Conservation (phyloP, 2,888 invertebrate species). For the Laothoe populi region DNA sequence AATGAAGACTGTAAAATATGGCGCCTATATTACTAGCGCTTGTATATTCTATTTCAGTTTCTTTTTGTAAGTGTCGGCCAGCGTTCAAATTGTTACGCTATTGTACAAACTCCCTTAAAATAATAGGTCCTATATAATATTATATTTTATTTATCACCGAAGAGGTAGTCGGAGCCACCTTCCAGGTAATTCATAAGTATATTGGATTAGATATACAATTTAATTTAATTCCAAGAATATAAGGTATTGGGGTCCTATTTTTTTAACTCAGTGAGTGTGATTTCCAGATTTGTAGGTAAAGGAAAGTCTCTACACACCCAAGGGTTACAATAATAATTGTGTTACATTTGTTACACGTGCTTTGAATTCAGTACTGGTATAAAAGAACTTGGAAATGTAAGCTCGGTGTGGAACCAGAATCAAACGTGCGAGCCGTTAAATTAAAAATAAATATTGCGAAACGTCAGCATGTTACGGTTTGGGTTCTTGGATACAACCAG, state of each 20-base stretch:
- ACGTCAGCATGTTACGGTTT: conserved; percentile 82
- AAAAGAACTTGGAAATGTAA: conserved; percentile 38
- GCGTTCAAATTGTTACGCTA: no score
- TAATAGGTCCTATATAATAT: no score
- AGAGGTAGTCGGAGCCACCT: no score
- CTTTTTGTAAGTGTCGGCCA: no score
- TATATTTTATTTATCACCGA: no score
- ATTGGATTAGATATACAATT: no score
- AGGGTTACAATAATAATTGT: conserved; percentile 9
- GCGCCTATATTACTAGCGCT: no score
- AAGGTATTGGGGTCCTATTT: neutral
- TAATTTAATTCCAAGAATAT: no score
- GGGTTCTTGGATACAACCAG: conserved; percentile 62
- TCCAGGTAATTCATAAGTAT: no score
- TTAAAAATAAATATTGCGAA: conserved; percentile 84
- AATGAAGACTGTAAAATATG: no score
- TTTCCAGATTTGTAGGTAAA: neutral
- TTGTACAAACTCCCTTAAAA: no score
- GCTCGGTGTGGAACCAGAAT: conserved; percentile 72
- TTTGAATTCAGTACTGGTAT: neutral
- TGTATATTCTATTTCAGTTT: no score
- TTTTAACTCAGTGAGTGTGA: neutral
- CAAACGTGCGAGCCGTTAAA: conserved; percentile 78
- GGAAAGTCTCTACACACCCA: neutral
- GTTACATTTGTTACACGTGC: conserved; percentile 7